Evolutionary conservation across 1,140 invertebrate species (phyloP).

Genomic region (Procambarus virginalis): DNA sequence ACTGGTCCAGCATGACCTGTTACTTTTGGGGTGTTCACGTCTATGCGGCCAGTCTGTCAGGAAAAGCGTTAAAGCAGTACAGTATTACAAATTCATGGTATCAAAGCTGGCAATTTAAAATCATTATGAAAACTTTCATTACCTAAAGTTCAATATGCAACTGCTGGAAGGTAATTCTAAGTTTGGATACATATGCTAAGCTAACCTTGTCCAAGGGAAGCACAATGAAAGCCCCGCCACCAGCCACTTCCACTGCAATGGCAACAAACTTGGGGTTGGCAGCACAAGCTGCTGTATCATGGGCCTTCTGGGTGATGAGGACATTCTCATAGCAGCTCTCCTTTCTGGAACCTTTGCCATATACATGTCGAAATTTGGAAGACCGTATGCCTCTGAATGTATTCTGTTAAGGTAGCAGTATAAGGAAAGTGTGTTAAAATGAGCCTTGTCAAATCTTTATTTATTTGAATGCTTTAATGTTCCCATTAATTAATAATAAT

Average conservation of each 20-base stretch:
- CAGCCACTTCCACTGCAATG: slow-evolving; percentile 94
- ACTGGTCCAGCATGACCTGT: slow-evolving; percentile 89
- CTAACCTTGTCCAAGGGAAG: slow-evolving; percentile 90
- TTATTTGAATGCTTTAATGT: neutral
- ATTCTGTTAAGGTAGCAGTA: slow-evolving; percentile 30
- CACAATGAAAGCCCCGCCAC: slow-evolving; percentile 94
- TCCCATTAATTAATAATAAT: neutral
- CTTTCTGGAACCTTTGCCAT: slow-evolving; percentile 88
- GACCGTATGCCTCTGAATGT: slow-evolving; percentile 86
- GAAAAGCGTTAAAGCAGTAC: neutral
- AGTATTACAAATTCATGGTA: neutral
- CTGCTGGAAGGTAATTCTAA: neutral
- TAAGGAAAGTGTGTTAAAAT: neutral
- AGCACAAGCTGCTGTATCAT: slow-evolving; percentile 74
- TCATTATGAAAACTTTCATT: neutral
- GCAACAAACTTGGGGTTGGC: slow-evolving; percentile 97
- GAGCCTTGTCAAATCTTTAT: neutral
- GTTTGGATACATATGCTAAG: slow-evolving; percentile 4
- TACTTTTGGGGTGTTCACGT: slow-evolving; percentile 80
- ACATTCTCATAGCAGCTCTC: slow-evolving; percentile 95
- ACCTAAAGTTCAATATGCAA: neutral
- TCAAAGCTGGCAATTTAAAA: too few species aligned
- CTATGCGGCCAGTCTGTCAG: slow-evolving; percentile 72
- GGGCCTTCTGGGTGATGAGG: slow-evolving; percentile 90
- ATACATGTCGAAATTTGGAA: slow-evolving; percentile 95